phyloP scores from a whole-genome alignment of 2,113 vertebrate species.

The Mungos mungo region DNA sequence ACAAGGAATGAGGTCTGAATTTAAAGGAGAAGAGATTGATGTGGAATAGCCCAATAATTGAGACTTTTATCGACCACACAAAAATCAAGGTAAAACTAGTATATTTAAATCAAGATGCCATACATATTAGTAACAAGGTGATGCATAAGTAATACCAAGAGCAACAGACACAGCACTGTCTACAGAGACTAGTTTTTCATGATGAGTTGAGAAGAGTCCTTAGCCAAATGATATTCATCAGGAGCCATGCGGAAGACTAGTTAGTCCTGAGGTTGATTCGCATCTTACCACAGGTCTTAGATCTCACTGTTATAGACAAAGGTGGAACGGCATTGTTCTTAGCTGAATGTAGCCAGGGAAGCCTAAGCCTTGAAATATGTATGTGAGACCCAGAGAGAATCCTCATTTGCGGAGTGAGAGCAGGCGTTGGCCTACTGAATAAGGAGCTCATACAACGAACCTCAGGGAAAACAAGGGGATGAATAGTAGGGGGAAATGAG shows the following conservation, averaged over 20 bases:
- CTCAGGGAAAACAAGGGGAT: neutral
- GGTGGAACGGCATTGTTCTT: neutral
- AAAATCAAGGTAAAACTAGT: conserved; percentile 27
- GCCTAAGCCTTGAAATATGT: neutral
- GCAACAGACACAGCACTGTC: neutral
- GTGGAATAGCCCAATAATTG: neutral
- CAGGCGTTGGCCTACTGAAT: conserved; percentile 4
- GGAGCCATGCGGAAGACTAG: neutral
- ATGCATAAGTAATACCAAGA: neutral
- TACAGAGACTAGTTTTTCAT: neutral
- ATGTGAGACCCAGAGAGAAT: neutral
- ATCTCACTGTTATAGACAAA: neutral
- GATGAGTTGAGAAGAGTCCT: neutral
- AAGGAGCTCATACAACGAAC: neutral
- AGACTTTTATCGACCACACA: neutral
- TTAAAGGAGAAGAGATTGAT: conserved; percentile 23
- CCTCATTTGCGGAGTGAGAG: neutral
- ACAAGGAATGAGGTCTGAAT: neutral
- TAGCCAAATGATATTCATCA: neutral
- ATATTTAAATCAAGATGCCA: neutral
- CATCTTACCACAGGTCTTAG: neutral
- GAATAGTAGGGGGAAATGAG: neutral
- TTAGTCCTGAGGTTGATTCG: neutral
- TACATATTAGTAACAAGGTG: neutral
- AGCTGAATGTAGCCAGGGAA: neutral